Evolutionary conservation across 2,113 vertebrate genomes (phyloP).

Genomic region (Mystacornis crossleyi): DNA sequence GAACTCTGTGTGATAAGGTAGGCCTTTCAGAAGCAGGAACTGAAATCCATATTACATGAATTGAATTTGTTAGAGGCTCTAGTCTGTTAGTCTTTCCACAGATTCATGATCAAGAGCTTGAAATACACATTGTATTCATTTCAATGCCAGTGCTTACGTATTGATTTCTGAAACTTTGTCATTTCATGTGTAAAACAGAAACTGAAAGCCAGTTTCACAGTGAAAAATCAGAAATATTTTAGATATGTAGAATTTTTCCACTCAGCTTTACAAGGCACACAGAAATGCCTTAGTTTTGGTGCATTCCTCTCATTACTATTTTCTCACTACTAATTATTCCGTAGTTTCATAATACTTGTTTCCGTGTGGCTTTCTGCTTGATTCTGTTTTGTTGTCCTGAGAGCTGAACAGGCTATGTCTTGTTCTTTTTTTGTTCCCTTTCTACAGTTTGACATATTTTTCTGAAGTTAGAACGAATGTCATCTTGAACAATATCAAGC

Average conservation of each 20-base stretch:
- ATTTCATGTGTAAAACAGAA: not conserved
- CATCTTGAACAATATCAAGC: not conserved
- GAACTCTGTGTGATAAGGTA: not conserved
- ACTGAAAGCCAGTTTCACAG: not conserved
- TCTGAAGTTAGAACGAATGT: not conserved
- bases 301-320: not conserved
- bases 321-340: not conserved
- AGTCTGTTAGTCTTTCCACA: not conserved
- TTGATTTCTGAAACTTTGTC: not conserved
- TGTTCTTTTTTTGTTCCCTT: not conserved
- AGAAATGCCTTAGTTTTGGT: not conserved
- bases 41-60: not conserved
- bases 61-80: not conserved
- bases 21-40: not conserved
- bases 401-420: not conserved
- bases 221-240: not conserved
- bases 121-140: not conserved
- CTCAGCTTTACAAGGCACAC: not conserved
- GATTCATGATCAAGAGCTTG: not conserved
- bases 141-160: not conserved
- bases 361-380: accelerated
- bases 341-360: not conserved
- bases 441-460: not conserved
- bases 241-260: not conserved
- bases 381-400: not conserved